These are phyloP conservation scores for Aix galericulata DNA, from an alignment of 2,113 vertebrate genomes.

Conservation along the genomic window DNA sequence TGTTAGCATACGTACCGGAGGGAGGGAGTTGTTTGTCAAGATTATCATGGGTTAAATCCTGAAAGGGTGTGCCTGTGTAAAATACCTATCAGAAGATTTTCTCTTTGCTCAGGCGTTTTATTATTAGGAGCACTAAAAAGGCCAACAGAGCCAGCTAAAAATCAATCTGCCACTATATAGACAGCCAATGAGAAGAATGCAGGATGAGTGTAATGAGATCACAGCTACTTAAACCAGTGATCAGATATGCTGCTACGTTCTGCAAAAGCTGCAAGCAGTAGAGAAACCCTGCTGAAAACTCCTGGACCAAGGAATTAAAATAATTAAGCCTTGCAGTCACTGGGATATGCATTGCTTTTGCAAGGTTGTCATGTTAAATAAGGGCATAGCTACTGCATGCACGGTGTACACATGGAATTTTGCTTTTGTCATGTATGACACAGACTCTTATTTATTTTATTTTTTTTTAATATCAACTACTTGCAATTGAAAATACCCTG, in stretches of 20 bases:
- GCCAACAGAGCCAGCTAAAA: conserved; percentile 28
- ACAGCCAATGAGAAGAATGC: neutral
- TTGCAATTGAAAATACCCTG: neutral
- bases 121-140: conserved; percentile 20
- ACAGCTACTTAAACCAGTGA: conserved; percentile 22
- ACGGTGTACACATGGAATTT: accelerated
- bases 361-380: neutral
- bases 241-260: neutral
- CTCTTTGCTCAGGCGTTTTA: neutral
- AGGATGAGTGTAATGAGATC: conserved; percentile 24
- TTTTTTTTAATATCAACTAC: neutral
- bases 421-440: neutral
- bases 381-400: neutral
- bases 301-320: neutral
- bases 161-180: neutral
- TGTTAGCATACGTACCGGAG: too few species aligned
- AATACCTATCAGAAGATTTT: neutral
- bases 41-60: neutral
- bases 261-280: neutral
- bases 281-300: neutral
- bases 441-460: neutral
- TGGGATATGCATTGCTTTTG: neutral
- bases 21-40: neutral
- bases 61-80: neutral
- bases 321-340: neutral